Evolutionary conservation across 2,888 invertebrate species (phyloP).

Genomic region (Crocallis elinguaria): DNA sequence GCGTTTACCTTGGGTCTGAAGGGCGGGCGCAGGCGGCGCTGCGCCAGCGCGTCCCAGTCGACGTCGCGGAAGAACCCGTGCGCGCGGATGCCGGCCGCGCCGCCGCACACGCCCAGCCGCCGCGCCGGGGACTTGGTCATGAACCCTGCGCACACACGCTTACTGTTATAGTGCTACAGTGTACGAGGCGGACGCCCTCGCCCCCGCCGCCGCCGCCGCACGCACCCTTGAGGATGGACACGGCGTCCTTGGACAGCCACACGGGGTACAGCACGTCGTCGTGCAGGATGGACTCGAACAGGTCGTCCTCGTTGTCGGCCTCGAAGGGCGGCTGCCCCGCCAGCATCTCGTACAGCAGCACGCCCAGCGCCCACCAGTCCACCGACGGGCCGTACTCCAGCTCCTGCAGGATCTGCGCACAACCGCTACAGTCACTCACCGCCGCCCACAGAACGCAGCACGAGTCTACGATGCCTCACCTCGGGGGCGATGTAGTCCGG

Average conservation of each 20-base stretch:
- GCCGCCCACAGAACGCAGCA: too few relatives aligned
- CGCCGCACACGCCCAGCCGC: slow-evolving; percentile 94
- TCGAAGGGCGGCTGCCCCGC: slow-evolving; percentile 99
- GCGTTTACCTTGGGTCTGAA: slow-evolving; percentile 99
- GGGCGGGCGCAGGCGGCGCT: slow-evolving; percentile 96
- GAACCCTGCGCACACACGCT: slow-evolving; percentile 85
- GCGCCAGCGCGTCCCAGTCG: slow-evolving; percentile 98
- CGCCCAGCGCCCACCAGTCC: slow-evolving; percentile 99
- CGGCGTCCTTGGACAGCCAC: slow-evolving; percentile 87
- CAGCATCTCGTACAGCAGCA: slow-evolving; percentile 99
- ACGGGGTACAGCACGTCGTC: slow-evolving; percentile 99
- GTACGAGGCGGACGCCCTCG: too few relatives aligned
- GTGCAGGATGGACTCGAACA: slow-evolving; percentile 99
- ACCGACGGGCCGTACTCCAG: slow-evolving; percentile 95
- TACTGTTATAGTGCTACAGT: not conserved
- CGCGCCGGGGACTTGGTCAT: slow-evolving; percentile 99
- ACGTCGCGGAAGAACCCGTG: slow-evolving; percentile 97
- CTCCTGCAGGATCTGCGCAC: slow-evolving; percentile 92
- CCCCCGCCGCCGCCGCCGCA: not conserved
- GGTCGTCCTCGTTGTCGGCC: slow-evolving; percentile 99
- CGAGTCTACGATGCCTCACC: slow-evolving; percentile 65
- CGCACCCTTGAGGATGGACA: slow-evolving; percentile 73
- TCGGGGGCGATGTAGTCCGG: slow-evolving; percentile 99
- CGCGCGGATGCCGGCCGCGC: slow-evolving; percentile 93
- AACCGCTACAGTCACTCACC: too few relatives aligned